Conservation (phyloP, 2,113 vertebrate species). For the Gulo gulo region DNA sequence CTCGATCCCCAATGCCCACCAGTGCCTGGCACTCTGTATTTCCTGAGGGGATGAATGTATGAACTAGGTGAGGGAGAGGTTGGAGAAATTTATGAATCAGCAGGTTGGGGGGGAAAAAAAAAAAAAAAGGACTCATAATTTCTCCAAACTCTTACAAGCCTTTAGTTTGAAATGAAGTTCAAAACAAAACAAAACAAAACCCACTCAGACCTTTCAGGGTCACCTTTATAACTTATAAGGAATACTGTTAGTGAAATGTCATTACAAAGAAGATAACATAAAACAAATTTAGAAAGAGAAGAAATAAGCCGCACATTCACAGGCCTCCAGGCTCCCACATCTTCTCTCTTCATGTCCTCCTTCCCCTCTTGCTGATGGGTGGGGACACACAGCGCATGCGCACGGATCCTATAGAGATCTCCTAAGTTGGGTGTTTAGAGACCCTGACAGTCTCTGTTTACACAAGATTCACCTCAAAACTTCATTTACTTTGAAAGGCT, state of each 20-base stretch:
- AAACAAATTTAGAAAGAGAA: neutral
- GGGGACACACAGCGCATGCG: rapidly evolving
- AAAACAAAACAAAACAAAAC: neutral
- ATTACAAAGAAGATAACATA: neutral
- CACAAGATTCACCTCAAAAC: slow-evolving; percentile 34
- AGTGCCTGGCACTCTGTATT: neutral
- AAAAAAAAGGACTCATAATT: neutral
- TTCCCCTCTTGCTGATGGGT: neutral
- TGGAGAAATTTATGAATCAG: neutral
- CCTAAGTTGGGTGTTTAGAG: neutral
- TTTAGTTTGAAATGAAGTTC: neutral
- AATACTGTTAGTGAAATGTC: neutral
- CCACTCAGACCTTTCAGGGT: neutral
- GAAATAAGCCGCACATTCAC: neutral
- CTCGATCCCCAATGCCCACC: neutral
- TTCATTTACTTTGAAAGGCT: slow-evolving; percentile 52
- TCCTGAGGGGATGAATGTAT: neutral
- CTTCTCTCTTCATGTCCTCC: neutral
- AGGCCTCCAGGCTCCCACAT: neutral
- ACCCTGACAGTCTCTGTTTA: neutral
- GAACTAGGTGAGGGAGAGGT: neutral
- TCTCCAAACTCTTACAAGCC: neutral
- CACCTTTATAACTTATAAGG: neutral
- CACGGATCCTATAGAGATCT: neutral
- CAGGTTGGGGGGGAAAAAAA: neutral